phyloP scores from a whole-genome alignment of 1,140 invertebrate genomes.

The Calliopsis andreniformis region DNA sequence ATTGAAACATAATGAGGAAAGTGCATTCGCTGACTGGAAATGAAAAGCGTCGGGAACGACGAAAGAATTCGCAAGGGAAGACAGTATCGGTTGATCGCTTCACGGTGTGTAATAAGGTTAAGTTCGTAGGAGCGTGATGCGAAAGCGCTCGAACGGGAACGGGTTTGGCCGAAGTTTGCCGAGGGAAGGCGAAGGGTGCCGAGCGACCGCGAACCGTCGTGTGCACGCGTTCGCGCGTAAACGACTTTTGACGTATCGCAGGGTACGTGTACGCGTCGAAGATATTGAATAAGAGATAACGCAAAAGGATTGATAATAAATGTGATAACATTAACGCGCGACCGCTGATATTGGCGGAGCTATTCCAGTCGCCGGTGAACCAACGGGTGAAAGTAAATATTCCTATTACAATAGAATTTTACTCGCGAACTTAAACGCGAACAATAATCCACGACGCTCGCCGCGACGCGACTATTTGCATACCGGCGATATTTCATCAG shows the following conservation, averaged over 20 bases:
- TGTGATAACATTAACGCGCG: slow-evolving; percentile 32
- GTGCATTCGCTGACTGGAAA: no score
- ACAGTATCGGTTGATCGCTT: slow-evolving; percentile 46
- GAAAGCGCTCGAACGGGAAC: slow-evolving; percentile 42
- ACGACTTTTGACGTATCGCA: slow-evolving; percentile 41
- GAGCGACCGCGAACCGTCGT: slow-evolving; percentile 1
- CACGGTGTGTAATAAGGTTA: slow-evolving; percentile 59
- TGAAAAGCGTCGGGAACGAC: slow-evolving; percentile 28
- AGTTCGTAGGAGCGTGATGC: slow-evolving; percentile 53
- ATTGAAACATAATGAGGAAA: neutral
- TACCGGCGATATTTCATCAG: slow-evolving; percentile 9
- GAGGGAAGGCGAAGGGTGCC: slow-evolving; percentile 26
- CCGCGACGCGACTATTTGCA: neutral
- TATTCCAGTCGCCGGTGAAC: neutral
- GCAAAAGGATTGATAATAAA: slow-evolving; percentile 49
- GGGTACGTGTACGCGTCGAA: neutral
- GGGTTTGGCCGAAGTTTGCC: slow-evolving; percentile 23
- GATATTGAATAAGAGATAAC: slow-evolving; percentile 57
- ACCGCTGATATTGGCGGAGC: slow-evolving; percentile 15
- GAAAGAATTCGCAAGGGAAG: slow-evolving; percentile 48
- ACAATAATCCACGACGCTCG: neutral
- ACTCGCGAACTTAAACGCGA: neutral
- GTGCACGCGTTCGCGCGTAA: slow-evolving; percentile 42
- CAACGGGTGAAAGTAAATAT: slow-evolving; percentile 39
- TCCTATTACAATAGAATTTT: neutral